Base-by-base conservation (phyloP, 1,140 invertebrate species). In the Micrasema minimum region DNA sequence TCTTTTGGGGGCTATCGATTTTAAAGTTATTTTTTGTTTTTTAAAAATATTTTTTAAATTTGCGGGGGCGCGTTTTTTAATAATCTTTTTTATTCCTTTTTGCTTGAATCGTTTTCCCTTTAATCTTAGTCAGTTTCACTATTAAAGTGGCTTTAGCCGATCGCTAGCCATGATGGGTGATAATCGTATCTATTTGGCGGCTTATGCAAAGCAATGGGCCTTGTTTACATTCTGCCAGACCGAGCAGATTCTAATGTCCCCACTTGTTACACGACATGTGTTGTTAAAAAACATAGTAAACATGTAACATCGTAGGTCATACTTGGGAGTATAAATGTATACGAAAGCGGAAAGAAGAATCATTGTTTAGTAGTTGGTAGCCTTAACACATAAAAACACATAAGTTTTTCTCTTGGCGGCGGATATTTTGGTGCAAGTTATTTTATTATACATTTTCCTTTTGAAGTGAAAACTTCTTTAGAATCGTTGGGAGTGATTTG, bases 161-260 rank as follows among this genome's bases (percentile, higher is more conserved):
- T 59, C 2, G 48, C 7, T 31, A 31, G 6, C 16, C 14, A 16
- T 14, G 14, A 5, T 35, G n/a, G 51, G 16, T 2, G 48, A 18
- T 51, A 23, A 18, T 16, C 31, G 14, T 41, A 38, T 59, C 55
- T 20, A 41, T 38, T 37, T 59, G 55, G 16, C 55, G 55, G 55
- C 31, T 38, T 20, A 10, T 38, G 38, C 55, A 59, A 59, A 59
- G 55, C 7, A 10, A 4, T 51, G 14, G 16, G n/a, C n/a, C 55
- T 11, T 59, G 37, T 22, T 59, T 16, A 20, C 37, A 22, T n/a
- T 5, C 26, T 46, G 9, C 43, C 46, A 59, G n/a, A 23, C 59
- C 35, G 37, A 43, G 16, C 37, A 18, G 16, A 43, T 43, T 12
- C 48, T 51, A 51, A 51, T 51, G 20, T 2, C 20, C 14, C 11